These are phyloP conservation scores for Ellobius talpinus DNA, from an alignment of 2,113 vertebrate species.

Conservation along the genomic window DNA sequence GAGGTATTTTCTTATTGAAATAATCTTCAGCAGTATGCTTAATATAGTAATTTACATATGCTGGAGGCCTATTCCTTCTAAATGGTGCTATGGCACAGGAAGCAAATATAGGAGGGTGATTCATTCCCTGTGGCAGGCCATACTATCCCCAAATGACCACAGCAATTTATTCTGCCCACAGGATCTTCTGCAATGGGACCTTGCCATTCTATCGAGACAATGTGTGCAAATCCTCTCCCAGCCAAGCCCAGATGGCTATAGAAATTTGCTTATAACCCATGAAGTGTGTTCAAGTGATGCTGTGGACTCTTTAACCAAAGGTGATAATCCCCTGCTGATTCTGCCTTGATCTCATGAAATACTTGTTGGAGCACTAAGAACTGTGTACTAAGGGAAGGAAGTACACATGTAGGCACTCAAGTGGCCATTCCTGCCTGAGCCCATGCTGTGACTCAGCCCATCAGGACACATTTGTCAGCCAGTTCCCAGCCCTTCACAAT, in stretches of 20 bases:
- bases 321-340: background rate
- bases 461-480: background rate
- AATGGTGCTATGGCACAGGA: conserved; percentile 46
- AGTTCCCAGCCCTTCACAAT: background rate
- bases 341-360: background rate
- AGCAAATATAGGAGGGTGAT: conserved; percentile 27
- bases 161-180: background rate
- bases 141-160: conserved; percentile 4
- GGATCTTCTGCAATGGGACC: background rate
- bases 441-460: background rate
- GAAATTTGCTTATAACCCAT: conserved; percentile 24
- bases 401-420: background rate
- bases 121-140: background rate
- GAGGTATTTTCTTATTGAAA: conserved; percentile 19
- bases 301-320: background rate
- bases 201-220: background rate
- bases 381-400: background rate
- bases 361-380: background rate
- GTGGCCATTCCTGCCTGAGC: too few species aligned
- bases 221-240: background rate
- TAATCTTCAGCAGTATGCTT: conserved; percentile 52
- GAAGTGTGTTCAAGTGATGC: background rate
- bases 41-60: conserved; percentile 42
- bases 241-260: background rate
- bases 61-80: conserved; percentile 12